Base-by-base conservation (phyloP, 35 echinoderm and acorn worm genomes). In the Stichopus chloronotus region DNA sequence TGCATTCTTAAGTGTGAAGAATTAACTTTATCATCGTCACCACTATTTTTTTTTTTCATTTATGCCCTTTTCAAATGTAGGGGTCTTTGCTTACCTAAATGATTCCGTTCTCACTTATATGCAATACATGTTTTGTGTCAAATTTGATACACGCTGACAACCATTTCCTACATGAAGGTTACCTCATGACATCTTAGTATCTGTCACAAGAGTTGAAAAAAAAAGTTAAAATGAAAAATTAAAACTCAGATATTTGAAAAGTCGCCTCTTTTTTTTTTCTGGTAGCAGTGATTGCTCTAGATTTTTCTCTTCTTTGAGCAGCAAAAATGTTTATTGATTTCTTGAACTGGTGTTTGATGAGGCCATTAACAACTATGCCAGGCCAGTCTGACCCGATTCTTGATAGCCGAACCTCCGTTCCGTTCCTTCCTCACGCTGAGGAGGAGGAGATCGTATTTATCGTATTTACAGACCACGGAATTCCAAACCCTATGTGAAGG, bases 401-500 rank as follows among this genome's bases (percentile, higher is more conserved):
- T 58, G 19, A 85, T 58, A 58, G 56, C 82, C 52, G 20, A 9
- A 19, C 69, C 55, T n/a, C 58, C 82, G 17, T 9, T n/a, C 55
- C 24, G 11, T 57, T 58, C 82, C 55, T 7, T 85, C 11, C 82
- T 58, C 82, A 56, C 24, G 82, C 82, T 58, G 82, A 6, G 82
- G 16, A 20, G 19, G 82, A 59, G 55, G 24, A 58, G 82, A 85
- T 85, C 82, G 14, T 85, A 85, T 85, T 85, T 58, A 22, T 85
- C 57, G 54, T 58, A 58, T 16, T 58, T 56, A 58, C 22, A 58
- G 82, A 85, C 82, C 82, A 85, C 82, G 11, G 82, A 85, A 85
- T 85, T 85, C 82, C 82, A 85, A 11, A 53, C 55, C 82, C 58
- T 58, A 53, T 9, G 82, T 85, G 82, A 85, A 60, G 82, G 82